Evolutionary conservation across 2,888 invertebrate genomes (phyloP).

Genomic region (Muschampia plurimacula): DNA sequence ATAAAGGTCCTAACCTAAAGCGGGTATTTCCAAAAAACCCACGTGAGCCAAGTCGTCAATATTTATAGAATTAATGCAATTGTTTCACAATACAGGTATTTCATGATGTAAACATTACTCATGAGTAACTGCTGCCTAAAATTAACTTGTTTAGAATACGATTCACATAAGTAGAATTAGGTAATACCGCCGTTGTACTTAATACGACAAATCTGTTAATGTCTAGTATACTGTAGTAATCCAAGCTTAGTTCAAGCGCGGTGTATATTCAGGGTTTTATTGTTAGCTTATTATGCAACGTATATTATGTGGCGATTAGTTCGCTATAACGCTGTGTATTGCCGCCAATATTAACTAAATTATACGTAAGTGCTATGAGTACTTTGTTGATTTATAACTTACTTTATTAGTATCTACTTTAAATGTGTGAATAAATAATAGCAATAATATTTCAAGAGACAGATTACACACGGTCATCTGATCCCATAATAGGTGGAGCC

Average conservation of each 20-base stretch:
- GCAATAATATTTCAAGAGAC: too few relatives aligned
- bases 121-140: background rate
- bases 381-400: background rate
- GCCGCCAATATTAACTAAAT: background rate
- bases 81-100: too few relatives aligned
- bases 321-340: conserved; percentile 6
- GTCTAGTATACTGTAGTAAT: conserved; percentile 18
- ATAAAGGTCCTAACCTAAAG: too few relatives aligned
- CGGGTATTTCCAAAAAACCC: too few relatives aligned
- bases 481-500: too few relatives aligned
- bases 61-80: too few relatives aligned
- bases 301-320: conserved; percentile 28
- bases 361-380: background rate
- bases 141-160: background rate
- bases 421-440: too few relatives aligned
- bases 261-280: conserved; percentile 31
- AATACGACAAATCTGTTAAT: conserved; percentile 20
- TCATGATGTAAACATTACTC: background rate
- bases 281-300: conserved; percentile 20
- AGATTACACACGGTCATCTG: too few relatives aligned
- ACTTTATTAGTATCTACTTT: background rate
- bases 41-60: too few relatives aligned
- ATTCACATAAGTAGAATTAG: conserved; percentile 14
- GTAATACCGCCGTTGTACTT: background rate
- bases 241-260: conserved; percentile 19